A percentile compares a stretch with the other conserved stretches of the same genome.
These are phyloP conservation scores for Telmatherina bonti DNA, from an alignment of 2,797 vertebrate genomes.

Conservation along the genomic window DNA sequence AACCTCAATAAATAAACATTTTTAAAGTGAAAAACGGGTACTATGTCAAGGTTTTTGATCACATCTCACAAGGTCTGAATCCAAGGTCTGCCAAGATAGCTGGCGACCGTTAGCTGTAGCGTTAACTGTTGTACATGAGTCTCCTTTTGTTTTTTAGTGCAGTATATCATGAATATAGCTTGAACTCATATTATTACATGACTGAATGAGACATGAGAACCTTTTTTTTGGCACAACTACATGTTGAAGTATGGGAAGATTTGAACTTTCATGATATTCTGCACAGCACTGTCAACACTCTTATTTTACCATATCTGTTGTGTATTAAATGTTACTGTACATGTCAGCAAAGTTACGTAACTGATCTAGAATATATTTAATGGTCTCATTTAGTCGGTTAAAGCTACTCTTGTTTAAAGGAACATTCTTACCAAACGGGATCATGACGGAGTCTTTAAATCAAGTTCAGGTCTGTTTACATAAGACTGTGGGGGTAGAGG, in stretches of 20 bases:
- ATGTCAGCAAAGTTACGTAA: conserved; percentile 12
- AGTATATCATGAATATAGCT: background rate
- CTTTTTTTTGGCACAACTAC: background rate
- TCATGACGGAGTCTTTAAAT: conserved; percentile 14
- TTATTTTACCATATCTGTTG: no score
- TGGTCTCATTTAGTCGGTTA: background rate
- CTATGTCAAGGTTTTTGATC: no score
- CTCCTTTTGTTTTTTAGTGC: background rate
- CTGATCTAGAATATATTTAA: conserved; percentile 3
- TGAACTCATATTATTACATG: background rate
- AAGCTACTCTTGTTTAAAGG: background rate
- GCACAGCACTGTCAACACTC: no score
- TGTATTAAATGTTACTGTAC: background rate
- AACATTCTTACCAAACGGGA: background rate
- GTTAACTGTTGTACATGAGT: background rate
- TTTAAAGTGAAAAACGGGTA: no score
- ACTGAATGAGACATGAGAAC: background rate
- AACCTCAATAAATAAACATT: no score
- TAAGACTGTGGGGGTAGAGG: conserved; percentile 24
- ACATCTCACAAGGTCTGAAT: no score
- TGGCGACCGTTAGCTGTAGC: no score
- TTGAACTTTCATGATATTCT: background rate
- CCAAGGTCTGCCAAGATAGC: no score
- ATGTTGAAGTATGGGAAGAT: background rate
- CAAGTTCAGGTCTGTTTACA: conserved; percentile 41